Evolutionary conservation across 1,140 invertebrate genomes (phyloP).

Genomic region (Cecropterus lyciades): DNA sequence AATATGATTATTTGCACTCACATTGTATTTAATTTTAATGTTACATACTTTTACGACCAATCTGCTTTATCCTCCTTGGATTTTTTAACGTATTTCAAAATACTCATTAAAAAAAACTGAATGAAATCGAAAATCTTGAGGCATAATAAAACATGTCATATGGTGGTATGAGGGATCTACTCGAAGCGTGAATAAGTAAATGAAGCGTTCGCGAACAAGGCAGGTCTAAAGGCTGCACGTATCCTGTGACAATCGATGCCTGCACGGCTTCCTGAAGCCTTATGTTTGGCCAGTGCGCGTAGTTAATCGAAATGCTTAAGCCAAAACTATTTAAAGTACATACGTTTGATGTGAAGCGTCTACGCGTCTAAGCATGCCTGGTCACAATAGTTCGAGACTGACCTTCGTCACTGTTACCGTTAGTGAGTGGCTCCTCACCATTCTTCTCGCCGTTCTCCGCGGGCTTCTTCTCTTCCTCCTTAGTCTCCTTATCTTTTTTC

Average conservation of each 20-base stretch:
- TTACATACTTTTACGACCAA: no score
- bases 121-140: neutral
- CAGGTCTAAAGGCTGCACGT: slow-evolving; percentile 51
- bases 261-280: slow-evolving; percentile 29
- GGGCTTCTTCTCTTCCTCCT: slow-evolving; percentile 86
- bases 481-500: slow-evolving; percentile 88
- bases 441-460: slow-evolving; percentile 83
- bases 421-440: slow-evolving; percentile 81
- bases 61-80: no score
- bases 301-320: slow-evolving; percentile 39
- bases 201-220: slow-evolving; percentile 8
- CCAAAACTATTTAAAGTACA: slow-evolving; percentile 26
- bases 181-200: slow-evolving; percentile 15
- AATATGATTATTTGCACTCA: no score
- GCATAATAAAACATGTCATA: neutral
- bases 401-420: slow-evolving; percentile 84
- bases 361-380: slow-evolving; percentile 75
- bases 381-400: slow-evolving; percentile 71
- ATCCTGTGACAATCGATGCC: slow-evolving; percentile 37
- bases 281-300: slow-evolving; percentile 52
- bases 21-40: no score
- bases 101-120: no score
- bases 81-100: no score
- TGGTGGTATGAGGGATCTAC: slow-evolving; percentile 4
- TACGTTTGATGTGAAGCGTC: slow-evolving; percentile 50